A percentile compares a stretch with the other conserved stretches of the same genome.
Conservation (phyloP, 2,888 invertebrate species). For the Hypomecis atomaria region DNA sequence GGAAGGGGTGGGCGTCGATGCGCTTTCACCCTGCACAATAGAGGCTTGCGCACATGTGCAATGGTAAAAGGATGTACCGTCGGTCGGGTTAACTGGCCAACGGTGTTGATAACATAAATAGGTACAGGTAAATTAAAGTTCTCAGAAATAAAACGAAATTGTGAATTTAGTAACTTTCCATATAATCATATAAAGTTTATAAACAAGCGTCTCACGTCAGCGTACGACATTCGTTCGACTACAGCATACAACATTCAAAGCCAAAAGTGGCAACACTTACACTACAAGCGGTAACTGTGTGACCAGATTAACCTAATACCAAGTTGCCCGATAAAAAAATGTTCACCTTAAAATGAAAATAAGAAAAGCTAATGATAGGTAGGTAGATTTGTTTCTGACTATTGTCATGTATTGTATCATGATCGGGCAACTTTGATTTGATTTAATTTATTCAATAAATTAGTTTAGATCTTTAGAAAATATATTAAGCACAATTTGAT, state of each 20-base stretch:
- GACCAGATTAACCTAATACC: slow-evolving; percentile 9
- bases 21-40: too few species aligned
- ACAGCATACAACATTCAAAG: slow-evolving; percentile 48
- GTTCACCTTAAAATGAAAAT: too few species aligned
- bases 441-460: not conserved
- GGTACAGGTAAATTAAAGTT: not conserved
- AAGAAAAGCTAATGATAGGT: too few species aligned
- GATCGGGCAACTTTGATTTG: slow-evolving; percentile 3
- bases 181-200: slow-evolving; percentile 68
- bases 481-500: slow-evolving; percentile 16
- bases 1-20: too few species aligned
- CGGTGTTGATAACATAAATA: too few species aligned
- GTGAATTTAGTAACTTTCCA: slow-evolving; percentile 59
- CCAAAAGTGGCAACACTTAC: slow-evolving; percentile 43
- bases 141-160: slow-evolving; percentile 42
- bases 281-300: slow-evolving; percentile 27
- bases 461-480: slow-evolving; percentile 1
- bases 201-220: slow-evolving; percentile 64
- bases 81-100: too few species aligned
- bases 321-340: slow-evolving; percentile 7
- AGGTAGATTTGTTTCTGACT: too few species aligned
- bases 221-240: slow-evolving; percentile 34
- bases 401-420: too few species aligned
- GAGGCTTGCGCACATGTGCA: too few species aligned
- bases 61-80: too few species aligned